phyloP scores from a whole-genome alignment of 2,797 vertebrate genomes.

The Neomorphus geoffroyi region DNA sequence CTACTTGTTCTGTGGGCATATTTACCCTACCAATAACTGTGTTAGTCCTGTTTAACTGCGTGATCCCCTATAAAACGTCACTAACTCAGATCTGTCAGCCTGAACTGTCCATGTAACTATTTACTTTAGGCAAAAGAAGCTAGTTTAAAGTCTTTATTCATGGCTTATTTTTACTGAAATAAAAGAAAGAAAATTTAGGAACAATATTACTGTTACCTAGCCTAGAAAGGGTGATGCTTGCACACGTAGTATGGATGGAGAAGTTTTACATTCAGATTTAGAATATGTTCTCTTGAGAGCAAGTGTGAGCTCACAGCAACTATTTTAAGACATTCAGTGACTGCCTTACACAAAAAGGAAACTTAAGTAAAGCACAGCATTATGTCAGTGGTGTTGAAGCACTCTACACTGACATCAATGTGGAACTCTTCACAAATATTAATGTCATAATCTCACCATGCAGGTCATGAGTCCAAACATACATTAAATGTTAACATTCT shows the following conservation, averaged over 20 bases:
- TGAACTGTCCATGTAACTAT: not conserved
- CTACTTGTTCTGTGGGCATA: not conserved
- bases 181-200: not conserved
- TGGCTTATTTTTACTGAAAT: not conserved
- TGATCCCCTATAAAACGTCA: not conserved
- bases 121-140: not conserved
- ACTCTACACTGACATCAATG: not conserved
- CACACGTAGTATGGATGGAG: not conserved
- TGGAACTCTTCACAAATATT: not conserved
- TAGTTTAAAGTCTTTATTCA: not conserved
- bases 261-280: not conserved
- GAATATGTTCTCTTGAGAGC: not conserved
- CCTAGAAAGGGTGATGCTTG: not conserved
- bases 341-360: not conserved
- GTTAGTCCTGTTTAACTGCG: not conserved
- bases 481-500: not conserved
- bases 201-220: accelerated
- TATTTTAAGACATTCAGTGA: not conserved
- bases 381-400: not conserved
- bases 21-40: accelerated
- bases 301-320: not conserved
- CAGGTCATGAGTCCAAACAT: not conserved
- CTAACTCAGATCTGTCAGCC: not conserved
- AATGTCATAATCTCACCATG: not conserved
- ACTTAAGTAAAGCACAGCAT: not conserved